These are phyloP conservation scores for Amiota mariae DNA, from an alignment of 2,888 invertebrate genomes.

Conservation along the genomic window DNA sequence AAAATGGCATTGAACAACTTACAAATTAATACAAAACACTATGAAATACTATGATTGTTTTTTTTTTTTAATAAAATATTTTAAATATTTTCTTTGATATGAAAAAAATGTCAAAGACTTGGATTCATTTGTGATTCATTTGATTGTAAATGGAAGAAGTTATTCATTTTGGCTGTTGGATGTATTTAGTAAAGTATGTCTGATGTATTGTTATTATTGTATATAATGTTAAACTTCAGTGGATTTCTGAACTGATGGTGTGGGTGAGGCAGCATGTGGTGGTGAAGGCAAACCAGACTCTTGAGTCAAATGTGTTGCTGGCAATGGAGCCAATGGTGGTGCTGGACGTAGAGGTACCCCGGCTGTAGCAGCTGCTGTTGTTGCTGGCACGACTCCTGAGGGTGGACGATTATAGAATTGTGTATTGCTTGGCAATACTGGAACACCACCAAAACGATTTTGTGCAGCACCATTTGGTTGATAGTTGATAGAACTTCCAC, in stretches of 20 bases:
- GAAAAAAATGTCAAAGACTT: slow-evolving; percentile 23
- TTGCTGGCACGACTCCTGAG: slow-evolving; percentile 50
- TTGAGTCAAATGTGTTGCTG: slow-evolving; percentile 61
- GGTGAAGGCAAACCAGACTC: slow-evolving; percentile 71
- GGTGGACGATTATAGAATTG: slow-evolving; percentile 68
- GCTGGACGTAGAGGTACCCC: slow-evolving; percentile 52
- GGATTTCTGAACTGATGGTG: slow-evolving; percentile 70
- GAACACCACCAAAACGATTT: slow-evolving; percentile 71
- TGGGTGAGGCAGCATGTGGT: slow-evolving; percentile 71
- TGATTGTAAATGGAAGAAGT: not conserved
- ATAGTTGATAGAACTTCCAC: slow-evolving; percentile 66
- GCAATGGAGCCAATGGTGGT: slow-evolving; percentile 40
- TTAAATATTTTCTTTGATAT: too few species aligned
- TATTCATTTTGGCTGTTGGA: not conserved
- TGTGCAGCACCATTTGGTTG: slow-evolving; percentile 61
- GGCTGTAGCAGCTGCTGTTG: slow-evolving; percentile 37
- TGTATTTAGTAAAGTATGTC: slow-evolving; percentile 19
- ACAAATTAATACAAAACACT: slow-evolving; percentile 2
- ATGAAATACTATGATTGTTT: slow-evolving; percentile 10
- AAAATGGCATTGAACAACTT: not conserved
- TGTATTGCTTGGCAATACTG: slow-evolving; percentile 67
- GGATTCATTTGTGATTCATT: not conserved
- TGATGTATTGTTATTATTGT: too few species aligned
- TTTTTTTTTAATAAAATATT: not conserved
- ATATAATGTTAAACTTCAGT: slow-evolving; percentile 71